phyloP scores from a whole-genome alignment of 2,113 vertebrate species.

The Nipponia nippon region DNA sequence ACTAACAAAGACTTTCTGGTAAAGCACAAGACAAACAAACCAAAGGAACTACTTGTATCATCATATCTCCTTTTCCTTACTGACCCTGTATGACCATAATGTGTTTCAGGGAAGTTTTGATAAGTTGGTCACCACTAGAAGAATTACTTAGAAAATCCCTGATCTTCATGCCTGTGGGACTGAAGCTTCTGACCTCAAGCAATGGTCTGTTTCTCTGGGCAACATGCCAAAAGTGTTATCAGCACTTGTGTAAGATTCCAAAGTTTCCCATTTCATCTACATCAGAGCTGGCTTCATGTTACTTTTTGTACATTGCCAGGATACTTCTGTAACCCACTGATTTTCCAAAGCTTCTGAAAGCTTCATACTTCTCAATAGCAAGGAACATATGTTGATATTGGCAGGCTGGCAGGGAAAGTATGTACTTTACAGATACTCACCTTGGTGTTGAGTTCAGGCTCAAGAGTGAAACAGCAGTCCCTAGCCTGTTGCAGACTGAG shows the following conservation, averaged over 20 bases:
- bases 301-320: not conserved
- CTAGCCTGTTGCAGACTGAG: not conserved
- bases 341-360: not conserved
- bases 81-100: not conserved
- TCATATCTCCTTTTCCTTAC: not conserved
- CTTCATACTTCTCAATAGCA: not conserved
- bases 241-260: not conserved
- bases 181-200: not conserved
- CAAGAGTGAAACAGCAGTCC: not conserved
- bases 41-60: not conserved
- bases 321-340: not conserved
- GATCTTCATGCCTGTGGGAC: not conserved
- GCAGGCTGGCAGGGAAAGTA: not conserved
- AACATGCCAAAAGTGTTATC: not conserved
- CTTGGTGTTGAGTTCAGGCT: not conserved
- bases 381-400: not conserved
- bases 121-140: not conserved
- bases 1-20: not conserved
- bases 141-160: not conserved
- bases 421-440: not conserved
- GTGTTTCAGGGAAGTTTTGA: not conserved
- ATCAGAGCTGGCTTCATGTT: not conserved
- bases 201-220: not conserved
- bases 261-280: not conserved
- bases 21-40: not conserved